A percentile compares a stretch with the other conserved stretches of the same genome.
These are phyloP conservation scores for Diceros bicornis DNA, from an alignment of 2,797 vertebrate species.

Conservation along the genomic window DNA sequence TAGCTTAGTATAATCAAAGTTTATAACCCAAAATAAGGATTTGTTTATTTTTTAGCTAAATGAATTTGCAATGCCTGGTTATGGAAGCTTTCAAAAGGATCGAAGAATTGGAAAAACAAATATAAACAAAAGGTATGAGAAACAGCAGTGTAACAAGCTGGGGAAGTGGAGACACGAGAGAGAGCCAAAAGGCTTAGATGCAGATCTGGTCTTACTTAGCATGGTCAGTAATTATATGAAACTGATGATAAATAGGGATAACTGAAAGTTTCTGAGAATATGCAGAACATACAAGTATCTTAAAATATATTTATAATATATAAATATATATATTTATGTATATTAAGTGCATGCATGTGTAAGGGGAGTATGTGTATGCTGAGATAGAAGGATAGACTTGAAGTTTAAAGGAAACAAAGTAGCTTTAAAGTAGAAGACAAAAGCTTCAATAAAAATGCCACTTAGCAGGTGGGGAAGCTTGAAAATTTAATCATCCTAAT, in stretches of 20 bases:
- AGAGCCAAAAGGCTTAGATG: neutral
- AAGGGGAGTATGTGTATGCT: neutral
- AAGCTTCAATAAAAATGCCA: neutral
- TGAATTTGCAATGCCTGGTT: neutral
- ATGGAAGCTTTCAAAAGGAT: neutral
- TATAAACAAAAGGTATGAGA: neutral
- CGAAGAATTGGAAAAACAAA: neutral
- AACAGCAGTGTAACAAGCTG: neutral
- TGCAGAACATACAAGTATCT: neutral
- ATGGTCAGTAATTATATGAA: neutral
- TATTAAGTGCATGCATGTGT: neutral
- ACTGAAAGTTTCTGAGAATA: neutral
- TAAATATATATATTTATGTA: neutral
- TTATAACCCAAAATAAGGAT: neutral
- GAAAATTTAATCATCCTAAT: neutral
- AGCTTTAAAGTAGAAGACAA: neutral
- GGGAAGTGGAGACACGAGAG: neutral
- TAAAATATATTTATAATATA: neutral
- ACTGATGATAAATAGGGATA: neutral
- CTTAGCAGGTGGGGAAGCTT: neutral
- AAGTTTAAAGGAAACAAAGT: constrained; percentile 15
- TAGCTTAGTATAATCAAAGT: neutral
- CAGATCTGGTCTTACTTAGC: neutral
- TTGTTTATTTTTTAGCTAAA: neutral
- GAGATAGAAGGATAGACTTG: neutral